Conservation (phyloP, 2,888 invertebrate species). For the Euproctis similis region DNA sequence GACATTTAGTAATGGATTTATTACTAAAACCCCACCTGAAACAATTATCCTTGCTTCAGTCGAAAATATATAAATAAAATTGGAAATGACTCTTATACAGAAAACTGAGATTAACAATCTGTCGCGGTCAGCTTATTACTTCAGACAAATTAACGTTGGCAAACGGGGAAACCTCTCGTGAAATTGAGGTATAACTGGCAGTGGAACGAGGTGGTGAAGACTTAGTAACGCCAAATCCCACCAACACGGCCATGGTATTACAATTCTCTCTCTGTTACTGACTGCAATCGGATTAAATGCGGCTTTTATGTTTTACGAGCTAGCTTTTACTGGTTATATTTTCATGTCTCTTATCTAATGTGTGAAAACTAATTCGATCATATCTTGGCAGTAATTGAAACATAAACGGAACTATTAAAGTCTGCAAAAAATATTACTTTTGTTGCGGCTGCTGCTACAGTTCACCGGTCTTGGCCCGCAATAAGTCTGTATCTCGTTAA, state of each 20-base stretch:
- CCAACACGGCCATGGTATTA: conserved; percentile 40
- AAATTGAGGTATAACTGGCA: conserved; percentile 58
- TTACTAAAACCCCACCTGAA: too few relatives aligned
- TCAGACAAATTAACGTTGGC: conserved; percentile 48
- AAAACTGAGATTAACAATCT: too few relatives aligned
- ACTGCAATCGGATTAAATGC: conserved; percentile 18
- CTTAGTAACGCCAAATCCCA: conserved; percentile 68
- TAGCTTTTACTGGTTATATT: too few relatives aligned
- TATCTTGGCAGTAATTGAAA: conserved; percentile 16
- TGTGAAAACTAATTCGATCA: conserved; percentile 8
- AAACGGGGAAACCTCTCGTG: conserved; percentile 52
- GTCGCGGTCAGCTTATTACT: conserved; percentile 35
- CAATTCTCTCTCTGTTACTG: conserved; percentile 10
- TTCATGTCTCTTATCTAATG: not conserved
- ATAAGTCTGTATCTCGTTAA: conserved; percentile 47
- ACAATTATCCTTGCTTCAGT: too few relatives aligned
- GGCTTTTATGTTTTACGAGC: conserved; percentile 10
- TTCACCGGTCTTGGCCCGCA: conserved; percentile 27
- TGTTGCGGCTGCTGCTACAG: conserved; percentile 35
- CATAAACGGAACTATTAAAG: conserved; percentile 14
- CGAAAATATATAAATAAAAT: too few relatives aligned
- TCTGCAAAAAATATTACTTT: conserved; percentile 36
- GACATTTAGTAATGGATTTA: too few relatives aligned
- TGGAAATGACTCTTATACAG: too few relatives aligned
- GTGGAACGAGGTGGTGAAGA: conserved; percentile 59